Percentiles rank a stretch among this genome's conserved stretches.
phyloP scores from a whole-genome alignment of 2,888 invertebrate species.

The Tubiluchus corallicola region DNA sequence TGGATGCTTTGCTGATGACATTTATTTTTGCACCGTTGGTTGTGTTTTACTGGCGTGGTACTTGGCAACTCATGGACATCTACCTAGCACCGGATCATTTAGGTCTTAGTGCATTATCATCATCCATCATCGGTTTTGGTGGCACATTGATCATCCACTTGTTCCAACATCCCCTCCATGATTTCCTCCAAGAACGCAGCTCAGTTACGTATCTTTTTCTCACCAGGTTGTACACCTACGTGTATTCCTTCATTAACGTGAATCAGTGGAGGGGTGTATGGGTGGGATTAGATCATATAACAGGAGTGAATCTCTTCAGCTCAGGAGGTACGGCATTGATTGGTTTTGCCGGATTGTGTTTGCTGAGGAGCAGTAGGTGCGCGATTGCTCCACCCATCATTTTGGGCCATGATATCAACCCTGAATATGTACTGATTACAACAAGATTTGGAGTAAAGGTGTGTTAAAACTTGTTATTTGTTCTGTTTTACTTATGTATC shows the following conservation, averaged over 20 bases:
- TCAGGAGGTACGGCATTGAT: too few species aligned
- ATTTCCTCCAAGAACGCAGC: neutral
- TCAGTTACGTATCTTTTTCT: constrained; percentile 1
- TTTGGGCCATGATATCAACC: too few species aligned
- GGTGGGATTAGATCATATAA: constrained; percentile 43
- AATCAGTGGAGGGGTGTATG: constrained; percentile 74
- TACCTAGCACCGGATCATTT: constrained; percentile 52
- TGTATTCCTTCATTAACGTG: constrained; percentile 53
- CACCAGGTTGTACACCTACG: constrained; percentile 44
- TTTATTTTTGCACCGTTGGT: constrained; percentile 56
- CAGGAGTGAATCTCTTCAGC: too few species aligned
- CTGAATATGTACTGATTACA: too few species aligned
- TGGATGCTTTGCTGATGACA: constrained; percentile 50
- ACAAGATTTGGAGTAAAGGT: too few species aligned
- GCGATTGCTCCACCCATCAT: too few species aligned
- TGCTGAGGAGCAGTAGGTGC: too few species aligned
- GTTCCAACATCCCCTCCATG: constrained; percentile 31
- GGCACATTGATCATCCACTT: constrained; percentile 39
- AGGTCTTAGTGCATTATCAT: constrained; percentile 45
- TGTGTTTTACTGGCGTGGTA: constrained; percentile 67
- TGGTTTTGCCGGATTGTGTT: too few species aligned
- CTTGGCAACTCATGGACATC: constrained; percentile 58
- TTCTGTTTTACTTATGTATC: too few species aligned
- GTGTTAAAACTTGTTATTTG: too few species aligned
- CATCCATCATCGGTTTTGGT: constrained; percentile 31